Evolutionary conservation across 2,113 vertebrate genomes (phyloP), one percentile per base, ranked within the genome.

Genomic region (Camelus bactrianus): DNA sequence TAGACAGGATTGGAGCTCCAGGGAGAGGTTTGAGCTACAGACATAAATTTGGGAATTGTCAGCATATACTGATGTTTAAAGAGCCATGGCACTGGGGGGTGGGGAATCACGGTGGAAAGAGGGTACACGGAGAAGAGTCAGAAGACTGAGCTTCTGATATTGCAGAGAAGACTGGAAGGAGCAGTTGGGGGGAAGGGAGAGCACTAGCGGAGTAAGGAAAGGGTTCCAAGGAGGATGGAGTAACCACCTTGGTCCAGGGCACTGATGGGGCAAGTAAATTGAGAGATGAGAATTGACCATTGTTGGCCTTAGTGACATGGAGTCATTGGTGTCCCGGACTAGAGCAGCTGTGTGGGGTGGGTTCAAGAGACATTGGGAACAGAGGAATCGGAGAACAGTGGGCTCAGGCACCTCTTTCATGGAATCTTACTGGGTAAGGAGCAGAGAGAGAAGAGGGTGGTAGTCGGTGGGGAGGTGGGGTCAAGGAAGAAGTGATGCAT

Each of bases 291-390:
- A 70, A 22, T 32, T 52, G 91, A 9, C 46, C 10, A 1, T 7
- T 24, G 28, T 10, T n/a, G 69, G n/a, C 24, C 54, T 70, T 42
- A 8, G 12, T 54, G 3, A 5, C 0, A 0, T 1, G 54, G 60
- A 26, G 3, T 9, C 80, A 10, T 0, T 3, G 84, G 48, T 26
- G 52, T 15, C 6, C 12, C 5, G 30, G 60, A 42, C 3, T 2
- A 8, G 6, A 17, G 65, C 11, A 48, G 12, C 4, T 20, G 26
- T 1, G 0, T 2, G 22, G 24, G 26, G 0, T 0, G 12, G 42
- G 62, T 22, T 84, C 56, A 38, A 8, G 67, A 67, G 19, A 77
- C 38, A 32, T 11, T 12, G 9, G 17, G 24, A n/a, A 17, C 15
- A 62, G 32, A 54, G 56, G 35, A 14, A 35, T 42, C 32, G 2